Percentiles rank a stretch among this genome's conserved stretches.
Evolutionary conservation across 1,140 invertebrate genomes (phyloP).

Genomic region (Bemisia tabaci): DNA sequence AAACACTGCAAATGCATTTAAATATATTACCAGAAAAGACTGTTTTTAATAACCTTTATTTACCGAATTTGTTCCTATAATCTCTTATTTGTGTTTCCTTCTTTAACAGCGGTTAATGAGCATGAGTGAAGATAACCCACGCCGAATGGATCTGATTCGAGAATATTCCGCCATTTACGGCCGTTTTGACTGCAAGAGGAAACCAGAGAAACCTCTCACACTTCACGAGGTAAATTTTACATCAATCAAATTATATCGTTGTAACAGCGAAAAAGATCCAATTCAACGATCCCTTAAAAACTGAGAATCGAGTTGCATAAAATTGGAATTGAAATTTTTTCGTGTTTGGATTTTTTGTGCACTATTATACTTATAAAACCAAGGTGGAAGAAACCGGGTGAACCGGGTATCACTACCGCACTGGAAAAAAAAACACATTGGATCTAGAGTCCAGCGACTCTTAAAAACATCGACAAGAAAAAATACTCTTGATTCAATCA

Average conservation of each 20-base stretch:
- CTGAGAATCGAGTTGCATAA: no score
- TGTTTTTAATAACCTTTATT: no score
- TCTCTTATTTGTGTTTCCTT: no score
- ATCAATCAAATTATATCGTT: background rate
- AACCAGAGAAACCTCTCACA: conserved; percentile 88
- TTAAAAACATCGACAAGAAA: no score
- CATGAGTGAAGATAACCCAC: conserved; percentile 75
- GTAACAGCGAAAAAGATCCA: background rate
- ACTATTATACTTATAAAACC: background rate
- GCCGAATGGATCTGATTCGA: conserved; percentile 82
- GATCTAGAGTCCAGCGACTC: no score
- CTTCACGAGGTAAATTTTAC: conserved; percentile 67
- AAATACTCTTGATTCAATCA: no score
- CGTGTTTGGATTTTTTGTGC: background rate
- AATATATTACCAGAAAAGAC: no score
- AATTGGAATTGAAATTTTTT: no score
- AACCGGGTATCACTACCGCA: no score
- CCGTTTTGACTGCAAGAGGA: conserved; percentile 88
- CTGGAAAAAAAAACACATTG: no score
- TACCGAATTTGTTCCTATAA: no score
- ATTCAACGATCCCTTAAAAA: background rate
- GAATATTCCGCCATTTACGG: conserved; percentile 95
- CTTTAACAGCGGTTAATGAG: conserved; percentile 58
- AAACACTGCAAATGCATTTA: no score
- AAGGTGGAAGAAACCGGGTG: background rate